Conservation (phyloP, 2,113 vertebrate species). For the Apistogramma diplotaenia region DNA sequence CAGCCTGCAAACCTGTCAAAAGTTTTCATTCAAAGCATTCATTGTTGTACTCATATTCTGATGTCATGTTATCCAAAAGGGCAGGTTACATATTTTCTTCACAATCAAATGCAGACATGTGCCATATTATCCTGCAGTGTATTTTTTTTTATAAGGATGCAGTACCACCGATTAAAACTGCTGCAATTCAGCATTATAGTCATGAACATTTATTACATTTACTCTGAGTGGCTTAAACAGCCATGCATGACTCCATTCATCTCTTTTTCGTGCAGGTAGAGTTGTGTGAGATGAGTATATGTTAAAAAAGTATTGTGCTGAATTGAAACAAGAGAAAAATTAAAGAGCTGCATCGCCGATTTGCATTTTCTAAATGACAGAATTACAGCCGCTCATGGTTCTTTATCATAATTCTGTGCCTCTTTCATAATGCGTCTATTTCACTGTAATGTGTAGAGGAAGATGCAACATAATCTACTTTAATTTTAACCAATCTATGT, state of each 20-base stretch:
- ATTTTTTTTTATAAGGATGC: slow-evolving; percentile 34
- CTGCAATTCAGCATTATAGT: slow-evolving; percentile 76
- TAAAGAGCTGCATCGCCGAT: slow-evolving; percentile 74
- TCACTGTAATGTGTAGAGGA: slow-evolving; percentile 32
- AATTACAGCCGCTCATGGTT: slow-evolving; percentile 67
- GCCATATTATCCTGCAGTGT: neutral
- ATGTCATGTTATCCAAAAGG: neutral
- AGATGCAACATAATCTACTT: slow-evolving; percentile 61
- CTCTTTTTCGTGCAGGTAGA: slow-evolving; percentile 71
- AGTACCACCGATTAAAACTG: slow-evolving; percentile 60
- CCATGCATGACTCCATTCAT: slow-evolving; percentile 81
- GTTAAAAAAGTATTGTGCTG: slow-evolving; percentile 67
- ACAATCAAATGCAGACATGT: neutral
- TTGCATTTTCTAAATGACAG: slow-evolving; percentile 72
- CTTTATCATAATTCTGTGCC: slow-evolving; percentile 65
- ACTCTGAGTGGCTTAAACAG: slow-evolving; percentile 72
- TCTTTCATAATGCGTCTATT: slow-evolving; percentile 39
- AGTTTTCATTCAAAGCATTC: no score
- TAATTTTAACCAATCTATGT: slow-evolving; percentile 39
- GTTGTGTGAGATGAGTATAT: slow-evolving; percentile 72
- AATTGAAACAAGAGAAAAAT: slow-evolving; percentile 78
- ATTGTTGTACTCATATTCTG: neutral
- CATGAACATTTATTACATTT: slow-evolving; percentile 79
- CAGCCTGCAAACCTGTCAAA: neutral
- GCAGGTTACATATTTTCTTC: neutral